Evolutionary conservation across 2,797 vertebrate genomes (phyloP), one percentile per base, ranked within the genome.

Genomic region (Chaenodraco wilsoni): DNA sequence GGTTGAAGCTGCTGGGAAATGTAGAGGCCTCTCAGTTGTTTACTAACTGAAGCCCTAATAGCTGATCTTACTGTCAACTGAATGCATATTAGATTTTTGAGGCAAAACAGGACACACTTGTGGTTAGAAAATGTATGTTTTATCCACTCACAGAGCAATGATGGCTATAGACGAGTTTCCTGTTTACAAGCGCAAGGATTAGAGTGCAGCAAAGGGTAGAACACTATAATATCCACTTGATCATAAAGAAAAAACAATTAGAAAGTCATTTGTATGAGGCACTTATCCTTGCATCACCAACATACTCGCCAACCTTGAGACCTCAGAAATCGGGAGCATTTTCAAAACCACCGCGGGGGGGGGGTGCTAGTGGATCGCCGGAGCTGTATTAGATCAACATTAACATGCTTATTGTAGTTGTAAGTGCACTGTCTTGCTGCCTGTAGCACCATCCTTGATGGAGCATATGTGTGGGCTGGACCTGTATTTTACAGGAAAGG

Each of bases 1-100:
- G 58, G 72, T 16, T 44, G 54, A 72, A 40, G 45, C 49, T 76
- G 60, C 61, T 44, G 16, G 60, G 64, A 77, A 65, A 68, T 57
- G 8, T n/a, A 64, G 56, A 14, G 19, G 48, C 48, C 12, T 57
- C 44, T 63, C 65, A 15, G 23, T 10, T 11, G 0, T 33, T 14
- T 41, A 17, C 27, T 40, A 10, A 15, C 33, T 6, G 33, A 44
- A 54, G 27, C 45, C 23, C 14, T 27, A 49, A 59, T 5, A 54
- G 55, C 43, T 52, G 19, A 57, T 68, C 79, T 48, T 37, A 69
- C n/a, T 46, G 19, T 21, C 43, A 14, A 27, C 27, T 59, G 41
- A 60, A 52, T 55, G 66, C 66, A 79, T 64, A 6, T 37, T 41
- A 33, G 48, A 57, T 56, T 63, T 54, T 8, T 46, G 43, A 37